Conservation (phyloP, 2,797 vertebrate genomes). For the Girardinus metallicus region DNA sequence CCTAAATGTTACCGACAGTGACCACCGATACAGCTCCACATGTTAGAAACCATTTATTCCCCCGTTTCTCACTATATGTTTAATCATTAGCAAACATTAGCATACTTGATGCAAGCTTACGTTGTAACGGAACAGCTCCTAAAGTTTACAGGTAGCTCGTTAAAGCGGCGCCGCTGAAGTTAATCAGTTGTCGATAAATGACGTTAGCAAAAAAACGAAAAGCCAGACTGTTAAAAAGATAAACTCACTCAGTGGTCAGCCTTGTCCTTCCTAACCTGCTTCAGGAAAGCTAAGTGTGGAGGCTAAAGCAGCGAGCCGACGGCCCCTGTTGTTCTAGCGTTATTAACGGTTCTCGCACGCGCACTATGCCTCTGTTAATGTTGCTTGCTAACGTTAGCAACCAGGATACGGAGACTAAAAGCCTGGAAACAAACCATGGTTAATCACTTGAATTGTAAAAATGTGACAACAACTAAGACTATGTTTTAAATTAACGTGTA, state of each 20-base stretch:
- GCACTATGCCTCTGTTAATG: constrained; percentile 54
- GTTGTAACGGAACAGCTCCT: background rate
- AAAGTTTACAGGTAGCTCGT: constrained; percentile 8
- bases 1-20: background rate
- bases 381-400: constrained; percentile 67
- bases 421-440: constrained; percentile 11
- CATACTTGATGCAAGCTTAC: background rate
- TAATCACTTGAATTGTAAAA: background rate
- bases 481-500: fast-evolving
- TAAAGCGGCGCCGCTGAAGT: constrained; percentile 6
- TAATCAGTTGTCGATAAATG: constrained; percentile 22
- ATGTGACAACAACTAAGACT: fast-evolving
- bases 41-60: background rate
- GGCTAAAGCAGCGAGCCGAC: constrained; percentile 9
- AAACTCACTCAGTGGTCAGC: background rate
- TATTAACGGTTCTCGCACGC: constrained; percentile 28
- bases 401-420: constrained; percentile 13
- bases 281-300: background rate
- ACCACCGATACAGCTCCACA: constrained; percentile 3
- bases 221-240: background rate
- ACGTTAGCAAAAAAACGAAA: constrained; percentile 19
- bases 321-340: constrained; percentile 3
- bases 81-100: background rate
- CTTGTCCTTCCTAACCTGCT: background rate
- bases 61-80: background rate